Evolutionary conservation across 2,113 vertebrate genomes (phyloP), one percentile per base, ranked within the genome.

Genomic region (Sorex fumeus): DNA sequence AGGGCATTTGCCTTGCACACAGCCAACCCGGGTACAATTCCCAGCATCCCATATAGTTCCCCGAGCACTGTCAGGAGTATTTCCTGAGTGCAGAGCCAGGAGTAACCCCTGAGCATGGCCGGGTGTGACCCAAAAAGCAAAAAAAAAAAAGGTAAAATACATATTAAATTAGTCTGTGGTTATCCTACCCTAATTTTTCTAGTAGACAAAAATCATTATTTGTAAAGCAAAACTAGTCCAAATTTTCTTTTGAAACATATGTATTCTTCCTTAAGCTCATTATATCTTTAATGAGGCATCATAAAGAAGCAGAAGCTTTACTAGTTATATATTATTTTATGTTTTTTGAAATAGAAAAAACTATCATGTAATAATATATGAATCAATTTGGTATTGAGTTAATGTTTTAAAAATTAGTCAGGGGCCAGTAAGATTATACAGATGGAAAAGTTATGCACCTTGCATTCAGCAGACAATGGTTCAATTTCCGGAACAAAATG

Each of bases 311-410:
- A 53, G 32, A 84, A 15, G 30, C 3, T 76, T 71, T 78, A 19
- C 8, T 70, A 78, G 45, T n/a, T 79, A 12, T 47, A 28, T 36
- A 50, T 43, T 76, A 84, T 74, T 89, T 75, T 32, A 66, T 11
- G 8, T 84, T 67, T n/a, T 40, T 71, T 87, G 53, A 72, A 69
- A 19, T 89, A 76, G 84, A 89, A 93, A 86, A 84, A 25, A n/a
- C 76, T 19, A 32, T 86, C 78, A 72, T 30, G 74, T 32, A 91
- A 32, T 74, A 76, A 80, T 23, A 66, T 80, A 66, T 87, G 19
- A 77, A 50, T 9, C 32, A 53, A 60, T 60, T 84, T 16, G 23
- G 6, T 88, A 10, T 43, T 83, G 27, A 92, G 16, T 64, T 84
- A 43, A 34, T 32, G n/a, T 28, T 84, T 88, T 28, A 30, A 69